Evolutionary conservation across 2,797 vertebrate species (phyloP), one percentile per base, ranked within the genome.

Genomic region (Melanotaenia maccullochi): DNA sequence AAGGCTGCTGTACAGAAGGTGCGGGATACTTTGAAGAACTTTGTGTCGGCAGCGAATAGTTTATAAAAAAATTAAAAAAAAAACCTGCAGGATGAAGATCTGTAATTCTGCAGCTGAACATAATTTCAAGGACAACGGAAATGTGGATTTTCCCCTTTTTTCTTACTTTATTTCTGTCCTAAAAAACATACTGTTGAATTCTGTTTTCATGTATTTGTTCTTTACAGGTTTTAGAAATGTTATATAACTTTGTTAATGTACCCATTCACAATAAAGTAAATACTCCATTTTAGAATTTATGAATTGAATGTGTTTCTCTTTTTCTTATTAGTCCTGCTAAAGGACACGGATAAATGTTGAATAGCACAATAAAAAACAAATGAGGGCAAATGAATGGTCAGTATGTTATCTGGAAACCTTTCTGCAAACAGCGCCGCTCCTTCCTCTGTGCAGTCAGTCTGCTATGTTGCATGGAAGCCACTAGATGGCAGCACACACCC

Each of bases 401-500:
- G 22, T 12, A 24, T 5, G 6, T 28, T 40, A 35, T 7, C 18
- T 47, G 44, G 44, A 18, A 44, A 44, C 14, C 40, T 13, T 38
- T 38, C 12, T 38, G 36, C 36, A 42, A 20, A 20, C 18, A 47
- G 42, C 6, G 0, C 18, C 44, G 22, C 44, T 47, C 7, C 20
- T 9, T n/a, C 44, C 44, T 44, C 11, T 40, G 20, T n/a, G 20
- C 44, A 9, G 20, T 47, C 44, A 47, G 44, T 47, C 18, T 20
- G 42, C 20, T 9, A n/a, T 47, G 44, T 47, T 67, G 9, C 49
- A 11, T 12, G 67, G 16, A 47, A 16, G 47, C 78, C 89, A 83
- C 74, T 83, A 85, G 89, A 73, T 3, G 88, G 75, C 83, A 87
- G 79, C 82, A 85, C 25, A 79, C 32, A 20, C n/a, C 69, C 68